Conservation (phyloP, 2,797 vertebrate species). For the Lutjanus argentimaculatus region DNA sequence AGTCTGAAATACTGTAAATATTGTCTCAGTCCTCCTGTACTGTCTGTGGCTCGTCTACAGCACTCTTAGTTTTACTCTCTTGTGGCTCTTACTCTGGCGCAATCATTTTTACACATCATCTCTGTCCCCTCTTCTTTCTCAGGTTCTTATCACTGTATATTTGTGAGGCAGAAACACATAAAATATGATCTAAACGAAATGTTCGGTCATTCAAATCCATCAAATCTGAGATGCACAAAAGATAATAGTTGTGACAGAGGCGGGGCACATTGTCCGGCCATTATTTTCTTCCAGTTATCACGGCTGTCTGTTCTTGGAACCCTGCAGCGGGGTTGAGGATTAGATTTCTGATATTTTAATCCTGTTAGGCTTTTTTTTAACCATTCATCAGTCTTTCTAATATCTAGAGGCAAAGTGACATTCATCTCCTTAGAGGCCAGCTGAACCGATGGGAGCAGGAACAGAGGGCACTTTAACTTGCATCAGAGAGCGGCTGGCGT, state of each 20-base stretch:
- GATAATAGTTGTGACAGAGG: slow-evolving; percentile 6
- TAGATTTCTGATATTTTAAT: slow-evolving; percentile 68
- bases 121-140: not conserved
- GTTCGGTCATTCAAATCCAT: not conserved
- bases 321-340: slow-evolving; percentile 19
- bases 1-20: slow-evolving; percentile 10
- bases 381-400: slow-evolving; percentile 37
- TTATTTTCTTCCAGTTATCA: slow-evolving; percentile 17
- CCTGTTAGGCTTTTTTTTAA: slow-evolving; percentile 27
- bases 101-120: not conserved
- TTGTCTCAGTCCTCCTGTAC: not conserved
- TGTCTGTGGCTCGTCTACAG: not conserved
- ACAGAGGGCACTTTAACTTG: slow-evolving; percentile 29
- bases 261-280: not conserved
- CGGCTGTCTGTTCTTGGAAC: slow-evolving; percentile 24
- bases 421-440: slow-evolving; percentile 58
- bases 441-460: slow-evolving; percentile 39
- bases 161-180: not conserved
- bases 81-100: not conserved
- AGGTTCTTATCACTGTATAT: not conserved
- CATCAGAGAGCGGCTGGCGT: slow-evolving; percentile 39
- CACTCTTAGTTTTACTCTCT: not conserved
- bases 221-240: not conserved
- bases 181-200: not conserved
- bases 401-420: slow-evolving; percentile 36